Evolutionary conservation across 2,113 vertebrate species (phyloP), one percentile per base, ranked within the genome.

Genomic region (Sylvietta virens): DNA sequence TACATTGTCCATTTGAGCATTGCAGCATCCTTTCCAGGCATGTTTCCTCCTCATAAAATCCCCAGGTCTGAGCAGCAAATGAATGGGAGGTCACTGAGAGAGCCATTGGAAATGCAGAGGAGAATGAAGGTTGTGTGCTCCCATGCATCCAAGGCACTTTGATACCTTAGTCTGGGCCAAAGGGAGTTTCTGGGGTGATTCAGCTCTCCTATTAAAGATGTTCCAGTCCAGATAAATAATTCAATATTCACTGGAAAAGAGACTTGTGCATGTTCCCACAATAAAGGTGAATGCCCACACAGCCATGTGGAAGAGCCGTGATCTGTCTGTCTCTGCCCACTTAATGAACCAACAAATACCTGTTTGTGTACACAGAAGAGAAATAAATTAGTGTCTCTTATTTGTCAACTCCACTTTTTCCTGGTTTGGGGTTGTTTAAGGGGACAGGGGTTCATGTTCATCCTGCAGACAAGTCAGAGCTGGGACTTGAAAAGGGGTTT

Each of bases 131-230:
- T 35, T 85, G 47, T 54, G 40, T 21, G 58, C 70, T 95, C 66
- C 81, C 88, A 77, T 37, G 53, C 50, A 80, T 66, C 54, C 79
- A 77, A 72, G 54, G 45, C 45, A 74, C 90, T 88, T 39, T 76
- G 65, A 82, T 77, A 39, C 74, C 45, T 65, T 93, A 80, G 19
- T 81, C 51, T 54, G 51, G 30, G 80, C 86, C 64, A 84, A 92
- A 93, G 92, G 94, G 88, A 92, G 86, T 95, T 96, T 97, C 92
- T 94, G 48, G 47, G 17, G 10, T 95, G 92, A 96, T 48, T 95
- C 92, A 93, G 44, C 48, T 71, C 76, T 95, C 21, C 86, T 64
- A 84, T 73, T 95, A 90, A 90, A 94, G 80, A 90, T 94, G 76
- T 35, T 95, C 64, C 42, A 82, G 45, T 72, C 54, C 47, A 86